A percentile compares a stretch with the other conserved stretches of the same genome.
Evolutionary conservation across 2,113 vertebrate species (phyloP).

Genomic region (Himantopus leucocephalus): DNA sequence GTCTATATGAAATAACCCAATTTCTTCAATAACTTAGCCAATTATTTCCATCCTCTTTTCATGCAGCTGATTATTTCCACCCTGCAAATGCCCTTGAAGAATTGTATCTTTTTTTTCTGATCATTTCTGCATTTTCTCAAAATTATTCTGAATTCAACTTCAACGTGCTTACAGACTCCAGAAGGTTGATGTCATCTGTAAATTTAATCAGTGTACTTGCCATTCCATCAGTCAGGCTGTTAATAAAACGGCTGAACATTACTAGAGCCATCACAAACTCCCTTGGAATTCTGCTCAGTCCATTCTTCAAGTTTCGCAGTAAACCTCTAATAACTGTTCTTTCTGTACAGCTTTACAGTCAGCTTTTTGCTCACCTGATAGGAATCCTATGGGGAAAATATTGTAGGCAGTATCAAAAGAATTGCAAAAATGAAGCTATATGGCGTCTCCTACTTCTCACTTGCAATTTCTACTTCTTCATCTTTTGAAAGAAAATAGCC

Average conservation of each 20-base stretch:
- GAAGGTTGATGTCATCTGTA: conserved; percentile 12
- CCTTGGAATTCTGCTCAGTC: background rate
- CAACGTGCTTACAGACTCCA: background rate
- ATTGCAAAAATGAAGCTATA: background rate
- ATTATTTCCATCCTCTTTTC: background rate
- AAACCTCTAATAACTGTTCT: conserved; percentile 3
- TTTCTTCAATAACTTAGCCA: background rate
- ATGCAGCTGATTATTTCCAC: background rate
- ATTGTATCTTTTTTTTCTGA: background rate
- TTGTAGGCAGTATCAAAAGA: background rate
- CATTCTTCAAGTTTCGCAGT: background rate
- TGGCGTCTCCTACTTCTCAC: too few relatives aligned
- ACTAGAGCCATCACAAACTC: background rate
- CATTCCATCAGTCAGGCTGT: background rate
- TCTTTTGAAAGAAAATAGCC: background rate
- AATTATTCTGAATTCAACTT: background rate
- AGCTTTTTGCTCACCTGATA: background rate
- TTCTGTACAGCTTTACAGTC: background rate
- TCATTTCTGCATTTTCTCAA: background rate
- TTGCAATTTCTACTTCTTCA: too few relatives aligned
- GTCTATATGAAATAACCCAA: background rate
- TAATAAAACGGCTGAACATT: conserved; percentile 14
- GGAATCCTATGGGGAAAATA: background rate
- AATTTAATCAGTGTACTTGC: background rate
- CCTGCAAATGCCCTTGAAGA: background rate